Evolutionary conservation across 2,888 invertebrate genomes (phyloP).

Genomic region (Sisyra terminalis): DNA sequence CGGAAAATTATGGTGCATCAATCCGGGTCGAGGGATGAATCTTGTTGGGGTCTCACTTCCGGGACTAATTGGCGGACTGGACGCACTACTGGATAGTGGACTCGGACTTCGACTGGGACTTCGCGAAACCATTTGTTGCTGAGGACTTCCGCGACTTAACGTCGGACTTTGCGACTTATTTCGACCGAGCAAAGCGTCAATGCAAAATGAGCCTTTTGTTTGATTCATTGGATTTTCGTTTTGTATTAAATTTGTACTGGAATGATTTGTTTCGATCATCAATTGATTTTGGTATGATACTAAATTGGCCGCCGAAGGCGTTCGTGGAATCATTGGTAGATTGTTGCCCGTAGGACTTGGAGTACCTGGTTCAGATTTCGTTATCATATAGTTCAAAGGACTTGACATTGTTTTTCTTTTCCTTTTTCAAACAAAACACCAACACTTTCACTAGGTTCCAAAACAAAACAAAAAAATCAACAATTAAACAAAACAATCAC

Average conservation of each 20-base stretch:
- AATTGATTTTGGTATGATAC: conserved; percentile 7
- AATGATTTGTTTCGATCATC: conserved; percentile 21
- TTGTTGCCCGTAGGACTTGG: conserved; percentile 7
- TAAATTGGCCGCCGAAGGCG: conserved; percentile 2
- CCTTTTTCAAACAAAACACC: background rate
- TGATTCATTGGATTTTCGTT: conserved; percentile 6
- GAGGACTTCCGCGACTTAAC: conserved; percentile 26
- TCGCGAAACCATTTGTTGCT: conserved; percentile 16
- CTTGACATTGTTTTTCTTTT: conserved; percentile 8
- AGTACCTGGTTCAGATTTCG: conserved; percentile 7
- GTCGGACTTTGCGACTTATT: conserved; percentile 23
- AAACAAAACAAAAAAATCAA: background rate
- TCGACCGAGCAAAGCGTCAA: conserved; percentile 66
- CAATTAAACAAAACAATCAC: background rate
- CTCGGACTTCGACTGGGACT: conserved; percentile 21
- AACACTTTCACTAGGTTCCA: background rate
- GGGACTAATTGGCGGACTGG: conserved; percentile 73
- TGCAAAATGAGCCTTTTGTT: conserved; percentile 60
- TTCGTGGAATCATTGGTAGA: conserved; percentile 4
- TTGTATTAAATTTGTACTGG: conserved; percentile 26
- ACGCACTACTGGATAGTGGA: conserved; percentile 42
- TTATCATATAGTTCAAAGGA: conserved; percentile 8
- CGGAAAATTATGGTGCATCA: conserved; percentile 20
- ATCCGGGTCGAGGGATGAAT: conserved; percentile 43
- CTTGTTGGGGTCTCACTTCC: conserved; percentile 53